Evolutionary conservation across 2,113 vertebrate genomes (phyloP).

Genomic region (Lepus europaeus): DNA sequence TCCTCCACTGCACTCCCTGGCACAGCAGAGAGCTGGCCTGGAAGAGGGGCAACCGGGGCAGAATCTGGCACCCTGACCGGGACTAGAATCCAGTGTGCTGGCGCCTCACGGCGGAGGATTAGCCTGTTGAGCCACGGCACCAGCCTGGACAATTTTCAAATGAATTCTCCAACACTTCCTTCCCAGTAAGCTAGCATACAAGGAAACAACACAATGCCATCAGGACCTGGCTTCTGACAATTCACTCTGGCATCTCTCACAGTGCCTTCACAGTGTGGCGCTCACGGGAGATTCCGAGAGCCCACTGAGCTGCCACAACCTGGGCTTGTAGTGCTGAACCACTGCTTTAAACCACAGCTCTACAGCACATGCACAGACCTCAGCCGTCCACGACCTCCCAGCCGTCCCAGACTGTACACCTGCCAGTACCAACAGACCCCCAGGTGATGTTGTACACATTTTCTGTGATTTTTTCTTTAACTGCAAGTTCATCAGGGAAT

Average conservation of each 20-base stretch:
- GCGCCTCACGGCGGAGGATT: too few species aligned
- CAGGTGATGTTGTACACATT: neutral
- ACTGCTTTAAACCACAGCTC: neutral
- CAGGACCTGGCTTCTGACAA: neutral
- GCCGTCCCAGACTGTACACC: neutral
- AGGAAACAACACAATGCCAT: neutral
- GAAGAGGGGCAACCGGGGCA: too few species aligned
- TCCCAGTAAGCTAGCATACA: neutral
- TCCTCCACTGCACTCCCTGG: too few species aligned
- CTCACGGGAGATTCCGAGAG: too few species aligned
- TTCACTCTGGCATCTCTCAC: neutral
- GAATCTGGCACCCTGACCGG: too few species aligned
- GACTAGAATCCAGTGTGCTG: too few species aligned
- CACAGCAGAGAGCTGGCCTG: too few species aligned
- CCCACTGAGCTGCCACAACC: neutral
- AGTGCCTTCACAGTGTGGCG: too few species aligned
- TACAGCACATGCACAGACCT: neutral
- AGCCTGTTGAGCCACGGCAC: too few species aligned
- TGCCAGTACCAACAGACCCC: neutral
- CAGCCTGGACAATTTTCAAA: neutral
- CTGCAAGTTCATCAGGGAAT: slow-evolving; percentile 1
- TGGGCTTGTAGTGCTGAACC: neutral
- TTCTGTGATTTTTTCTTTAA: neutral
- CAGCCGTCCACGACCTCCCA: too few species aligned
- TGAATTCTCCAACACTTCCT: neutral